These are phyloP conservation scores for Drosophila aldrichi DNA, from an alignment of 2,888 invertebrate genomes.

Conservation along the genomic window DNA sequence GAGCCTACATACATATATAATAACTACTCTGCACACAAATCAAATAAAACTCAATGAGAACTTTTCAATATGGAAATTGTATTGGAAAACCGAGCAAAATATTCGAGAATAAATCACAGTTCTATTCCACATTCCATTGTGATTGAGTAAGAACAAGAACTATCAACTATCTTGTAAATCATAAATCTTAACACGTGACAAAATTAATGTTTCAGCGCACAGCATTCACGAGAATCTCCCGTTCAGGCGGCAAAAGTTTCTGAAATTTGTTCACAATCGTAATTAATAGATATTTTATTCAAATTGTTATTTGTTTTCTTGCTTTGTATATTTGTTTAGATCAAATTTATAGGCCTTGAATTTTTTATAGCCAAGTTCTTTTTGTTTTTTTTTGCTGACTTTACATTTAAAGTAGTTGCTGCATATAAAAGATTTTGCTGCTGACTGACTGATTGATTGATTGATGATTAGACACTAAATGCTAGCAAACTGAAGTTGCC, in stretches of 20 bases:
- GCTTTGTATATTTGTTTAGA: constrained; percentile 48
- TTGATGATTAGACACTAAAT: constrained; percentile 4
- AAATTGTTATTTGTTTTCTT: constrained; percentile 28
- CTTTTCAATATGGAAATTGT: background rate
- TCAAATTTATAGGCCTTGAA: constrained; percentile 22
- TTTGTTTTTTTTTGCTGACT: background rate
- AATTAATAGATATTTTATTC: constrained; percentile 56
- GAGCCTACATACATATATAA: background rate
- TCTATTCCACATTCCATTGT: constrained; percentile 48
- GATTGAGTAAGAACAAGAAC: constrained; percentile 53
- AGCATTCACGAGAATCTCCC: constrained; percentile 33
- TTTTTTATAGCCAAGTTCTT: constrained; percentile 14
- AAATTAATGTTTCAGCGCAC: constrained; percentile 51
- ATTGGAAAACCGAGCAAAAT: too few relatives aligned
- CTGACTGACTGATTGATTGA: constrained; percentile 6
- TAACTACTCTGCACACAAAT: background rate
- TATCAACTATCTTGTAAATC: constrained; percentile 57
- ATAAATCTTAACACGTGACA: constrained; percentile 55
- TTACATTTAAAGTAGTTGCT: background rate
- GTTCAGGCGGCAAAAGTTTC: constrained; percentile 39
- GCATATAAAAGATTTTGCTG: constrained; percentile 6
- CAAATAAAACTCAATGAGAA: background rate
- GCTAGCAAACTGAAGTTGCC: background rate
- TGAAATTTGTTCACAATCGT: constrained; percentile 38
- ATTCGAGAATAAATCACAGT: background rate